Conservation (phyloP, 2,797 vertebrate genomes). For the Malacoraja senta region DNA sequence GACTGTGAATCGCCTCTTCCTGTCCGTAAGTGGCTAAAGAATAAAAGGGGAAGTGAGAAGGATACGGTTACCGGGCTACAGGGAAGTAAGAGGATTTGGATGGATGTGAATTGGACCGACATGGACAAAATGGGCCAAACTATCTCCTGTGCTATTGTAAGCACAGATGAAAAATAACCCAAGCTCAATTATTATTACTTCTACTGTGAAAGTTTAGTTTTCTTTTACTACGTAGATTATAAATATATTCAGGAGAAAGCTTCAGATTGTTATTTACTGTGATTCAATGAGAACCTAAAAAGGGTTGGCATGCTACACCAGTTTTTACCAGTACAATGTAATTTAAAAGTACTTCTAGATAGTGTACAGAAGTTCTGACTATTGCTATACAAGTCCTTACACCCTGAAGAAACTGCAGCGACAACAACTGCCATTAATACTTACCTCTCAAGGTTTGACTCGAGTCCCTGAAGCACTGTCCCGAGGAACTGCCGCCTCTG, state of each 20-base stretch:
- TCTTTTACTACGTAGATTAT: background rate
- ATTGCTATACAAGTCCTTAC: background rate
- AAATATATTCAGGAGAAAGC: background rate
- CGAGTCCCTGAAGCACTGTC: conserved; percentile 59
- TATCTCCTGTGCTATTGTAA: too few species aligned
- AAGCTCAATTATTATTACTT: background rate
- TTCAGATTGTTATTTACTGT: background rate
- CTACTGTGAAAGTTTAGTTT: background rate
- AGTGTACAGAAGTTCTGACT: background rate
- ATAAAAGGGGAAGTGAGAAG: too few species aligned
- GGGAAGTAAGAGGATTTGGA: too few species aligned
- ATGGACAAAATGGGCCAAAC: too few species aligned
- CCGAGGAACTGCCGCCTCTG: conserved; percentile 62
- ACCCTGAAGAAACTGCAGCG: background rate
- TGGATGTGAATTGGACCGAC: too few species aligned
- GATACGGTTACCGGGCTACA: too few species aligned
- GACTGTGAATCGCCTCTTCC: too few species aligned
- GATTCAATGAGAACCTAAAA: background rate
- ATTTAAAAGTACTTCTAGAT: conserved; percentile 2
- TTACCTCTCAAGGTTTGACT: conserved; percentile 62
- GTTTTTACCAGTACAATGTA: background rate
- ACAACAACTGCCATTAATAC: conserved; percentile 32
- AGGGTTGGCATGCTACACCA: background rate
- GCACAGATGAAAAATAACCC: background rate
- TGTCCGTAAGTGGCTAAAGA: too few species aligned